Evolutionary conservation across 2,888 invertebrate genomes (phyloP), one percentile per base, ranked within the genome.

Genomic region (Noctua janthe): DNA sequence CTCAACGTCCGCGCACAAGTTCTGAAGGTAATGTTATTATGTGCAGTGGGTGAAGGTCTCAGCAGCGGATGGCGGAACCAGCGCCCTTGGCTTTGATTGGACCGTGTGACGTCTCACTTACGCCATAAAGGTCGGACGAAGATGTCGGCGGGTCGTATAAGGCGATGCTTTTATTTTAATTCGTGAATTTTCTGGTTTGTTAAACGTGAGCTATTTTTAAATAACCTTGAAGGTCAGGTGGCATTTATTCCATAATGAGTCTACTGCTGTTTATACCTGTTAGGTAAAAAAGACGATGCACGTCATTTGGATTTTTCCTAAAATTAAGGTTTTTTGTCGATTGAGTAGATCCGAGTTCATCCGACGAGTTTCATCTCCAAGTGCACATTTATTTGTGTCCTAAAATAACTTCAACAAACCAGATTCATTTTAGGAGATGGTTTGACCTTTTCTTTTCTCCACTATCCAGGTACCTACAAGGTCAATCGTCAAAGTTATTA

Each of bases 61-160:
- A 10, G 1, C 23, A 66, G 43, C 51, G 71, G 56, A 62, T 54
- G 74, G 73, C 39, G 71, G 67, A 66, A 56, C 73, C 51, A 35
- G 73, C 49, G 76, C 56, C 83, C 74, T 84, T 80, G 86, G 72
- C 85, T 80, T 67, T 81, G 74, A 70, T 84, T 74, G 59, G 62
- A 17, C 13, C 35, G 71, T 62, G 74, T 75, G 73, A 78, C 39
- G 76, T 70, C 80, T 74, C 71, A 59, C 23, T 13, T 7, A 20
- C 7, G 8, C 29, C 17, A 6, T 51, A 66, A 56, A 74, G 51
- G 67, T 78, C 54, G 54, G 47, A 1, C 11, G 11, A 29, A 69
- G 7, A 66, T 66, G 47, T 56, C 49, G n/a, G 51, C 35, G 39
- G 17, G 20, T 11, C 56, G 29, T 71, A 1, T 43, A 56, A 13